Evolutionary conservation across 1,140 invertebrate species (phyloP).

Genomic region (Eueides isabella): DNA sequence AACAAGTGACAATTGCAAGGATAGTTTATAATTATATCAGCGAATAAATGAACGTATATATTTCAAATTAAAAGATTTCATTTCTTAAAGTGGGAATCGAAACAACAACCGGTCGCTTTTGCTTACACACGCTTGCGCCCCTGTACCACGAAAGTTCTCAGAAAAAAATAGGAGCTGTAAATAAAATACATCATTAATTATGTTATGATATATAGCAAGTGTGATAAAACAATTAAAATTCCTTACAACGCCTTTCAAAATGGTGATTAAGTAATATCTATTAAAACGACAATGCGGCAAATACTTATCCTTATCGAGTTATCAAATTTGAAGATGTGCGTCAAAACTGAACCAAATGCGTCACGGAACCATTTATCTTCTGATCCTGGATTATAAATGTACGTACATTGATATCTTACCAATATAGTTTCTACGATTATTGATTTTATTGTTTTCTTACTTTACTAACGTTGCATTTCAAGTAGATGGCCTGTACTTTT

Average conservation of each 20-base stretch:
- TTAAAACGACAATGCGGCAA: constrained; percentile 43
- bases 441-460: not conserved
- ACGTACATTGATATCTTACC: not conserved
- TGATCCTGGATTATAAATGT: constrained; percentile 30
- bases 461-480: not conserved
- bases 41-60: too few relatives aligned
- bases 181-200: not conserved
- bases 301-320: constrained; percentile 49
- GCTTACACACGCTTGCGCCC: too few relatives aligned
- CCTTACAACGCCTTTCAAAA: not conserved
- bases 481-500: not conserved
- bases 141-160: too few relatives aligned
- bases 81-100: too few relatives aligned
- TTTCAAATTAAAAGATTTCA: too few relatives aligned
- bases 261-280: not conserved
- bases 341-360: constrained; percentile 44
- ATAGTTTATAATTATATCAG: too few relatives aligned
- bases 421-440: constrained; percentile 3
- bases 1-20: too few relatives aligned
- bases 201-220: not conserved
- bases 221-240: not conserved
- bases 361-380: constrained; percentile 33
- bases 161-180: too few relatives aligned
- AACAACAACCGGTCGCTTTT: too few relatives aligned
- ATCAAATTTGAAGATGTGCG: constrained; percentile 53